Base-by-base conservation (phyloP, 2,888 invertebrate species). In the Agrochola litura region DNA sequence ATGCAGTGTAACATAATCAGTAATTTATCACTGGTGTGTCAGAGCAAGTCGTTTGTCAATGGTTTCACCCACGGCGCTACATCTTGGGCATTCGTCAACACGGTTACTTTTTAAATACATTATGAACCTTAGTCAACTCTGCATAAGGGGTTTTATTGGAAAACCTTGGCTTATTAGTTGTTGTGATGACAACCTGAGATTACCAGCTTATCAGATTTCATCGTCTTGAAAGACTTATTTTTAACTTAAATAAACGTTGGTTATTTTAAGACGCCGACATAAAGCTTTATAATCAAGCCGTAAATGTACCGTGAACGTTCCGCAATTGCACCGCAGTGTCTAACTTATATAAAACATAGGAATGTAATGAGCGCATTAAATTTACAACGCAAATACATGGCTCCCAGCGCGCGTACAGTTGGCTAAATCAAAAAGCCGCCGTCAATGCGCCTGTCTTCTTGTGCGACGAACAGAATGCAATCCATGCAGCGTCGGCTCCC, bases 11-110 rank as follows among this genome's bases (percentile, higher is more conserved):
- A 95, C 94, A 95, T 94, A 95, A 96, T 96, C 96, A 96, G 96
- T 95, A 96, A 96, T 96, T 96, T 96, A 96, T 96, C 96, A 96
- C 93, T 90, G 92, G 91, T 94, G 95, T 93, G 95, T 95, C 95
- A 95, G 93, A 92, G 92, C 91, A 91, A 92, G 94, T 94, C 96
- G 93, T 96, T 96, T 96, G 95, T 96, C 96, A 95, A 94, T 90
- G 90, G 94, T 94, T 94, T 95, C 96, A 95, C 96, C 96, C 95
- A 96, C 96, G 94, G 91, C 88, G 91, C 90, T 91, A 89, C 92
- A 90, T 93, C 95, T 94, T 90, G 91, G 91, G 92, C 92, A 94
- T 95, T 94, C 94, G 94, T 96, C 95, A 94, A 93, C 91, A 91
- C 89, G 85, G 80, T 76, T 75, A 72, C 67, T 77, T 77, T 77